phyloP scores from a whole-genome alignment of 2,113 vertebrate genomes.

The Emberiza fucata region DNA sequence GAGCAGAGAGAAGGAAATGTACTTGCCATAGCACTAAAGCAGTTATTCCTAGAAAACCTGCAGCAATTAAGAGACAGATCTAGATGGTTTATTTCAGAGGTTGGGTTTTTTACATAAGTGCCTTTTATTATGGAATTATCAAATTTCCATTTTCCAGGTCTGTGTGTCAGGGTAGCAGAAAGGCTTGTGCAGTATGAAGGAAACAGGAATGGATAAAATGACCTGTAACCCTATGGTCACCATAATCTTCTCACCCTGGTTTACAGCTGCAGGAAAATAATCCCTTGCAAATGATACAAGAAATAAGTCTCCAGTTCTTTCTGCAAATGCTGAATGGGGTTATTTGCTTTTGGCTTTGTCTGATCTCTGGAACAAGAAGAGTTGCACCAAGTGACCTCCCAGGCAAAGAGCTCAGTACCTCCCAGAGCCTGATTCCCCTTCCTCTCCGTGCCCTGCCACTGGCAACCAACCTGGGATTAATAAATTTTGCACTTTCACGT shows the following conservation, averaged over 20 bases:
- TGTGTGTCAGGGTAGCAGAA: background rate
- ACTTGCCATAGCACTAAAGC: background rate
- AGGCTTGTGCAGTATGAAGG: background rate
- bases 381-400: background rate
- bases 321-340: background rate
- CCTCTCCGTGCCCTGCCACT: rapidly evolving
- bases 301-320: background rate
- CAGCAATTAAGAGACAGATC: background rate
- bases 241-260: background rate
- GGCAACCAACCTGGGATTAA: background rate
- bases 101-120: background rate
- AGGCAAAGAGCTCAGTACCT: background rate
- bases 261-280: background rate
- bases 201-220: rapidly evolving
- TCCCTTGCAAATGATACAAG: background rate
- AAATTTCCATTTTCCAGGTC: background rate
- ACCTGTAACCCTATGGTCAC: background rate
- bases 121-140: background rate
- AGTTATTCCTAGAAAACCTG: background rate
- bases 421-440: background rate
- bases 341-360: background rate
- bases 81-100: background rate
- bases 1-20: background rate
- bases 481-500: background rate
- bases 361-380: background rate